These are phyloP conservation scores for Trogon surrucura DNA, from an alignment of 2,113 vertebrate genomes.

Conservation along the genomic window DNA sequence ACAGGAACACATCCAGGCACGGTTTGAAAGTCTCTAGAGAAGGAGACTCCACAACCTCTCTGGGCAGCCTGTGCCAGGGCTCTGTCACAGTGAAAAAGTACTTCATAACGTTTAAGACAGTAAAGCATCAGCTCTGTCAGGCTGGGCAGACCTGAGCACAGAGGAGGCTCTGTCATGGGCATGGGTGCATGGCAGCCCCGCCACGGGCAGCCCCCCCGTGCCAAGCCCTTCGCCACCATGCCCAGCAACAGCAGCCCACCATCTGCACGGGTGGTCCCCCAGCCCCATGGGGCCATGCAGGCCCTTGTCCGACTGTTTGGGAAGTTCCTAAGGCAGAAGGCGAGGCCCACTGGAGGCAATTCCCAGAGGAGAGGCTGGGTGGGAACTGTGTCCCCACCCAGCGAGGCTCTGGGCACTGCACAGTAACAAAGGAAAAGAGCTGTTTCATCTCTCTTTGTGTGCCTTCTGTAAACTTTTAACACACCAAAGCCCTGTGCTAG, in stretches of 20 bases:
- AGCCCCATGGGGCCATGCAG: background rate
- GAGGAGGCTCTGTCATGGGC: background rate
- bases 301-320: background rate
- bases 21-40: no score
- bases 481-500: background rate
- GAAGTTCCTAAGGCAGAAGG: background rate
- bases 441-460: background rate
- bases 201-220: background rate
- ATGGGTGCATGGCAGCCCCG: no score
- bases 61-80: no score
- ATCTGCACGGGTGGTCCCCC: background rate
- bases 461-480: background rate
- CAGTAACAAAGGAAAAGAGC: background rate
- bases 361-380: background rate
- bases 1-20: no score
- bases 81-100: no score
- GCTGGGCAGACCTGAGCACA: background rate
- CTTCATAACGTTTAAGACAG: background rate
- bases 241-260: no score
- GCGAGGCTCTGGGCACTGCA: rapidly evolving
- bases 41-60: no score
- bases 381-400: background rate
- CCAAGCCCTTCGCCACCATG: background rate
- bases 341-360: background rate
- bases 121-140: background rate